phyloP scores from a whole-genome alignment of 1,140 invertebrate species.

The Choristoneura fumiferana region DNA sequence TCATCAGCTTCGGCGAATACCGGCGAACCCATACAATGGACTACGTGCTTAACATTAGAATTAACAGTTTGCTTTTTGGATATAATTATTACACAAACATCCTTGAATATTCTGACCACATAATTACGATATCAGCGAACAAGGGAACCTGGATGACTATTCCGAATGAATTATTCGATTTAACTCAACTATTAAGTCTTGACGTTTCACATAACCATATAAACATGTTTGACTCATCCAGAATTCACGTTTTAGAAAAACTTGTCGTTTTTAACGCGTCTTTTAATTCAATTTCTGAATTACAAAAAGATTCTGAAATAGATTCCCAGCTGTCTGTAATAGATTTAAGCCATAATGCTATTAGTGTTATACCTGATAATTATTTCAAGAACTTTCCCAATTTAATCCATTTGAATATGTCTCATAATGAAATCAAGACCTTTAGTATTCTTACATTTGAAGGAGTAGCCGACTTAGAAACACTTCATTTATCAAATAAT shows the following conservation, averaged over 20 bases:
- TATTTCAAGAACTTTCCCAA: conserved; percentile 4
- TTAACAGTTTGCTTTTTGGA: too few relatives aligned
- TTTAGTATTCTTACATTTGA: neutral
- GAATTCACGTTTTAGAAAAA: neutral
- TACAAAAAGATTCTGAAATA: neutral
- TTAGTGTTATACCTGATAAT: neutral
- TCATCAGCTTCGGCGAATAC: too few relatives aligned
- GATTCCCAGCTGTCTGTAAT: neutral
- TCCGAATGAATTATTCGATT: neutral
- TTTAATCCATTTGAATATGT: conserved; percentile 1
- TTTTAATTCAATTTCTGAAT: neutral
- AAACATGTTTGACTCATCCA: neutral
- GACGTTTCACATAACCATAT: conserved; percentile 6
- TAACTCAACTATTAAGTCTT: neutral
- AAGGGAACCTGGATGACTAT: neutral
- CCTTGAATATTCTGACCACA: neutral
- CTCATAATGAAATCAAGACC: neutral
- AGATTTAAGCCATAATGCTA: conserved; percentile 4
- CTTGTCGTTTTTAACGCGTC: neutral
- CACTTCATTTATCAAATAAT: conserved; percentile 1
- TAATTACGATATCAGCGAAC: neutral
- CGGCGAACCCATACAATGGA: too few relatives aligned
- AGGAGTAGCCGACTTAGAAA: neutral
- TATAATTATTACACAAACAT: too few relatives aligned
- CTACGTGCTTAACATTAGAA: too few relatives aligned